A percentile compares a stretch with the other conserved stretches of the same genome.
Conservation (phyloP, 2,888 invertebrate genomes). For the Meiosimyza platycephala region DNA sequence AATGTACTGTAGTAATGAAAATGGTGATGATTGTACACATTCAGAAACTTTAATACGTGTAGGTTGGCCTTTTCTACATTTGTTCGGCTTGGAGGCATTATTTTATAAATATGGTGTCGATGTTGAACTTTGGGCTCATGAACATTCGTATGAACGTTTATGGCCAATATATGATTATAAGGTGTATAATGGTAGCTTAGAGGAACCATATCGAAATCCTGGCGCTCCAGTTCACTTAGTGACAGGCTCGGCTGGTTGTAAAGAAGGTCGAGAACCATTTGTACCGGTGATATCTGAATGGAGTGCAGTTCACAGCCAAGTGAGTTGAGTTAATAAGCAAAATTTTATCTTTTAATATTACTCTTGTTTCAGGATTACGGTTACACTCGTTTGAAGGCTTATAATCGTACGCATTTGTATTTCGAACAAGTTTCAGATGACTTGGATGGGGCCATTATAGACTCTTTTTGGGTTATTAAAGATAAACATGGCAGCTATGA, state of each 20-base stretch:
- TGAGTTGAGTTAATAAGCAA: conserved; percentile 38
- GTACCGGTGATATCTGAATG: conserved; percentile 72
- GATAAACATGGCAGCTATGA: conserved; percentile 63
- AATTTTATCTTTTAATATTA: conserved; percentile 13
- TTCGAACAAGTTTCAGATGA: conserved; percentile 89
- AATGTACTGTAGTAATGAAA: conserved; percentile 90
- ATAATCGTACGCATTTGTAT: conserved; percentile 87
- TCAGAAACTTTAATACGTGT: conserved; percentile 74
- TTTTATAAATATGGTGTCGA: conserved; percentile 93
- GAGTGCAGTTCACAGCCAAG: conserved; percentile 84
- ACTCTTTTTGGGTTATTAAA: conserved; percentile 77
- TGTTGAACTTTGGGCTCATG: conserved; percentile 95
- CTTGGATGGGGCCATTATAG: conserved; percentile 75
- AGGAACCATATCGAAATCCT: conserved; percentile 71
- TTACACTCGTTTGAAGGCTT: conserved; percentile 84
- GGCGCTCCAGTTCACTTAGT: conserved; percentile 91
- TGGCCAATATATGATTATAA: conserved; percentile 93
- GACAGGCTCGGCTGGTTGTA: conserved; percentile 92
- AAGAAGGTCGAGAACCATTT: conserved; percentile 84
- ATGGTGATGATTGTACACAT: conserved; percentile 82
- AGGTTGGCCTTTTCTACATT: conserved; percentile 75
- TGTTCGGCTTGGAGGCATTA: conserved; percentile 84
- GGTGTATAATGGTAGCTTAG: conserved; percentile 74
- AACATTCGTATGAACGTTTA: conserved; percentile 95
- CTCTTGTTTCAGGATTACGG: conserved; percentile 80